Base-by-base conservation (phyloP, 2,888 invertebrate species). In the Melieria crassipennis region DNA sequence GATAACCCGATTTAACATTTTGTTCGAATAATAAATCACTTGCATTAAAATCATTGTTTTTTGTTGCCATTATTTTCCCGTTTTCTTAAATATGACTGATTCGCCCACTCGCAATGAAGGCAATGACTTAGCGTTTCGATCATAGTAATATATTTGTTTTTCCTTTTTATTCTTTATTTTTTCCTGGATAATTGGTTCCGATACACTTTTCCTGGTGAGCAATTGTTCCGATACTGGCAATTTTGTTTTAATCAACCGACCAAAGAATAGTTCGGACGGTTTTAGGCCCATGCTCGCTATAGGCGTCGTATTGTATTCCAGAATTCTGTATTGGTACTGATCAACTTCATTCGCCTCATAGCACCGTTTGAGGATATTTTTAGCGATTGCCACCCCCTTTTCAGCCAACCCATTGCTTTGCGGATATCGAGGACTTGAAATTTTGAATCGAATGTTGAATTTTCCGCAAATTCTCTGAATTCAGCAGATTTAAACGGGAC, bases 271-370 rank as follows among this genome's bases (percentile, higher is more conserved):
- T 58, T 76, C 47, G 5, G 73, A 47, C 10, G 75, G 74, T 4
- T 69, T 10, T 50, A 76, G n/a, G n/a, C 63, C 55, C 72, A 73
- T 72, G 48, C 69, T 73, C 45, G 71, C 72, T 3, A 76, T 65
- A 11, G 71, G 73, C 11, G 71, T 75, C 9, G 72, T 67, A 47
- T 76, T 76, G 56, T 76, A 75, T 69, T 76, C 72, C 16, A 76
- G 16, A 56, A 76, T 64, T 16, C 67, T 48, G 62, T 76, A 75
- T 13, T 71, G 66, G 71, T 42, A 74, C 10, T 70, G 30, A 13
- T 72, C 16, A 7, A 50, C 55, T n/a, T 75, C 72, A 62, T 63
- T 48, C 11, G 57, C 61, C 43, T 72, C 72, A 50, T 73, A 73
- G 42, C 73, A 75, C 42, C 70, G 56, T 16, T 73, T 76, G 47